A percentile compares a stretch with the other conserved stretches of the same genome.
Conservation (phyloP, 2,113 vertebrate genomes). For the Nothoprocta pentlandii region DNA sequence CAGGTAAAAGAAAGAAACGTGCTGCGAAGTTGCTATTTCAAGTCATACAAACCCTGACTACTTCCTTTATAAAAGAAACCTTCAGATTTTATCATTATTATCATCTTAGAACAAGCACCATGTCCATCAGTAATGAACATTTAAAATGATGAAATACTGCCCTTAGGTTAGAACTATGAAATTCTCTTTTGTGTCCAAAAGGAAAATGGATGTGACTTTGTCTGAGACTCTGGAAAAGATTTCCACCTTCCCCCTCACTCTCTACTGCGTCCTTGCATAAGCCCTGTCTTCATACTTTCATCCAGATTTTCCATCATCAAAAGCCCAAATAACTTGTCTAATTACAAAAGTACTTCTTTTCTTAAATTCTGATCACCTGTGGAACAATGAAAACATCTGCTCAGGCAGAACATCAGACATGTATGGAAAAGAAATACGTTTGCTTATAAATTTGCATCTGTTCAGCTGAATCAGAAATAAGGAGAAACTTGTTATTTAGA, state of each 20-base stretch:
- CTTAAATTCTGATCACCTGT: background rate
- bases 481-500: background rate
- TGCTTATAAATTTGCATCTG: background rate
- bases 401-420: background rate
- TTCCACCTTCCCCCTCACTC: background rate
- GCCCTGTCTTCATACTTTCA: background rate
- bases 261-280: background rate
- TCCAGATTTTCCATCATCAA: background rate
- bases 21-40: background rate
- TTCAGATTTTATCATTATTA: background rate
- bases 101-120: background rate
- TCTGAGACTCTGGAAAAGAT: background rate
- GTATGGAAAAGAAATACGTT: background rate
- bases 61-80: background rate
- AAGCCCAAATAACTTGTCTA: background rate
- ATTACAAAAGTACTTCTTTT: background rate
- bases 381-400: background rate
- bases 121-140: background rate
- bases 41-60: background rate
- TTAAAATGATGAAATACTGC: conserved; percentile 1
- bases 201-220: background rate
- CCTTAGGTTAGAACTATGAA: background rate
- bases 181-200: background rate
- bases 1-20: conserved; percentile 12
- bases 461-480: background rate